phyloP scores from a whole-genome alignment of 1,140 invertebrate species.

The Leptopilina boulardi region DNA sequence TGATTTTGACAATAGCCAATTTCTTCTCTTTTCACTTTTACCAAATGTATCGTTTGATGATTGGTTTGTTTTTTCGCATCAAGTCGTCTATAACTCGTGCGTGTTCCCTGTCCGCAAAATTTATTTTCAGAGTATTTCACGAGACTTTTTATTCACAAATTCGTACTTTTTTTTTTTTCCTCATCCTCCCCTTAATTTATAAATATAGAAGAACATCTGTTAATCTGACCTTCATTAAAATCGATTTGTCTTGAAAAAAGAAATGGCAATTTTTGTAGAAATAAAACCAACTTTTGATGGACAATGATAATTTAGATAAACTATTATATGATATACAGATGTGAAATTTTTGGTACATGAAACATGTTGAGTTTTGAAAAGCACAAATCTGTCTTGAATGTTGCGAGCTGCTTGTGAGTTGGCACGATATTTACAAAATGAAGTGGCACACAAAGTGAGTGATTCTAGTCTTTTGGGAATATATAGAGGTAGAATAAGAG shows the following conservation, averaged over 20 bases:
- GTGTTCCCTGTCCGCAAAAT: conserved; percentile 14
- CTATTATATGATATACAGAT: too few species aligned
- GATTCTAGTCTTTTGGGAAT: conserved; percentile 24
- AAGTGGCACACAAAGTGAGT: conserved; percentile 19
- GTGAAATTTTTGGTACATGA: too few species aligned
- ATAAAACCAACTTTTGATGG: too few species aligned
- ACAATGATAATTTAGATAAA: too few species aligned
- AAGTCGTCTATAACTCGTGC: conserved; percentile 18
- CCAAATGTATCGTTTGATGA: conserved; percentile 20
- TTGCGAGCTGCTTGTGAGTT: conserved; percentile 13
- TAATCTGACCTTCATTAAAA: conserved; percentile 16
- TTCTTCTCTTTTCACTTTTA: not conserved
- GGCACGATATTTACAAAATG: conserved; percentile 3
- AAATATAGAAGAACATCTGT: conserved; percentile 28
- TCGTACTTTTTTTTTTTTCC: not conserved
- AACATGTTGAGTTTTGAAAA: too few species aligned
- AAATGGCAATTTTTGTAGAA: too few species aligned
- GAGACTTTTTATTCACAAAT: conserved; percentile 27
- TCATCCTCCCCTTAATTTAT: not conserved
- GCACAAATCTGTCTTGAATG: too few species aligned
- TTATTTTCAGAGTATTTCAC: conserved; percentile 30
- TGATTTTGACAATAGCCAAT: too few species aligned
- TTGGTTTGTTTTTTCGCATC: conserved; percentile 26
- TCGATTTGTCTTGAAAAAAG: too few species aligned
- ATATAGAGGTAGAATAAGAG: conserved; percentile 16